These are phyloP conservation scores for Odobenus rosmarus DNA, from an alignment of 2,113 vertebrate genomes.

Conservation along the genomic window DNA sequence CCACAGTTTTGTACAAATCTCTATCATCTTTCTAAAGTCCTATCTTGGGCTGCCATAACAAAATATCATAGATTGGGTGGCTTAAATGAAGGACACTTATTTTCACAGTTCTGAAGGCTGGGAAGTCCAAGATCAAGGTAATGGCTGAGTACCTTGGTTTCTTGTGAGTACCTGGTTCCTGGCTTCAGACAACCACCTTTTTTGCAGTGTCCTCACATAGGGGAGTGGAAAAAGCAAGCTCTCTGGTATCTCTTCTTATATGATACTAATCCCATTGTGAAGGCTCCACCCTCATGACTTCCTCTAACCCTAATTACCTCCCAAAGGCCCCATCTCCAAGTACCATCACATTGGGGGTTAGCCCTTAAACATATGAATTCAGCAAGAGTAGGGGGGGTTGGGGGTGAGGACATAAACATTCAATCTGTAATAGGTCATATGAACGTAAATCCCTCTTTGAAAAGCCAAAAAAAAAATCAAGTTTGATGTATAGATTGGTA, in stretches of 20 bases:
- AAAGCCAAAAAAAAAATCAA: not conserved
- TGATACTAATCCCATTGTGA: not conserved
- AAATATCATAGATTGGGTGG: not conserved
- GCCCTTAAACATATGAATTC: not conserved
- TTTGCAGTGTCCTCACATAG: not conserved
- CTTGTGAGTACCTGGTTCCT: not conserved
- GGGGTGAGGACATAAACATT: not conserved
- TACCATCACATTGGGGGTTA: not conserved
- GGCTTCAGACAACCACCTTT: not conserved
- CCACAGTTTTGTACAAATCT: not conserved
- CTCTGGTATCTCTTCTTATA: not conserved
- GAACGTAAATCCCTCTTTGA: not conserved
- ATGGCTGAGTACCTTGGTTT: not conserved
- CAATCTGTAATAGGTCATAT: not conserved
- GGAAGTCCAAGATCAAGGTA: not conserved
- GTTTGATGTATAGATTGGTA: not conserved
- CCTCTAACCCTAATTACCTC: not conserved
- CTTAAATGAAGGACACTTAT: not conserved
- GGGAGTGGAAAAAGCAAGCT: not conserved
- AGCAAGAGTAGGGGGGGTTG: not conserved
- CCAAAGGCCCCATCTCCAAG: not conserved
- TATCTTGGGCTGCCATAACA: conserved; percentile 10
- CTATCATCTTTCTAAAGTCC: not conserved
- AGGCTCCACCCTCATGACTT: not conserved
- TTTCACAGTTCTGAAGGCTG: not conserved